phyloP scores from a whole-genome alignment of 2,797 vertebrate species.

The Clamator glandarius region DNA sequence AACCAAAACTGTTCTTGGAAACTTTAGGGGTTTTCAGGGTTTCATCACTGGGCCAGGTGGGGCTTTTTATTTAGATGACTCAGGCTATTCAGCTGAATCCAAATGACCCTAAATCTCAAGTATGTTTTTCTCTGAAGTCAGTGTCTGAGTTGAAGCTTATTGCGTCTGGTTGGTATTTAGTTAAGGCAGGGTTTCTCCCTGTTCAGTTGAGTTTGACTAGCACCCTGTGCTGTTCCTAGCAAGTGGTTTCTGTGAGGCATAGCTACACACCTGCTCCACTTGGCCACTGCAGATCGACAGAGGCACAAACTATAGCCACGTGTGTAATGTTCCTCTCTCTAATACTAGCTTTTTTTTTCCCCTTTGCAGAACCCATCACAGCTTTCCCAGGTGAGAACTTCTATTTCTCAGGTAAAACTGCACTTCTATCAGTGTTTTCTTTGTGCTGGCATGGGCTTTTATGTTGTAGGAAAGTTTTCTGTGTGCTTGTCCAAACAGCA shows the following conservation, averaged over 20 bases:
- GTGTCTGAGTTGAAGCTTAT: neutral
- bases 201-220: neutral
- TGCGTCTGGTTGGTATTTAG: neutral
- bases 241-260: neutral
- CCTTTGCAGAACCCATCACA: slow-evolving; percentile 88
- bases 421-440: neutral
- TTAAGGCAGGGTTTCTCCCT: neutral
- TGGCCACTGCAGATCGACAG: fast-evolving
- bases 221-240: fast-evolving
- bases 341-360: neutral
- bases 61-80: neutral
- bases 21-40: slow-evolving; percentile 3
- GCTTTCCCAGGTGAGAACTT: slow-evolving; percentile 92
- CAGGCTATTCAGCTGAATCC: neutral
- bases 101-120: neutral
- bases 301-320: neutral
- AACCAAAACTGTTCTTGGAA: neutral
- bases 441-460: slow-evolving; percentile 60
- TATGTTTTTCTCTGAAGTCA: neutral
- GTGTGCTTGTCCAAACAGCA: slow-evolving; percentile 38
- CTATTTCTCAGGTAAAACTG: slow-evolving; percentile 83
- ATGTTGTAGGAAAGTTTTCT: neutral
- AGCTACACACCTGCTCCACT: fast-evolving
- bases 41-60: neutral
- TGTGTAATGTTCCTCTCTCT: neutral